Conservation (phyloP, 1,140 invertebrate genomes). For the Bradysia coprophila region DNA sequence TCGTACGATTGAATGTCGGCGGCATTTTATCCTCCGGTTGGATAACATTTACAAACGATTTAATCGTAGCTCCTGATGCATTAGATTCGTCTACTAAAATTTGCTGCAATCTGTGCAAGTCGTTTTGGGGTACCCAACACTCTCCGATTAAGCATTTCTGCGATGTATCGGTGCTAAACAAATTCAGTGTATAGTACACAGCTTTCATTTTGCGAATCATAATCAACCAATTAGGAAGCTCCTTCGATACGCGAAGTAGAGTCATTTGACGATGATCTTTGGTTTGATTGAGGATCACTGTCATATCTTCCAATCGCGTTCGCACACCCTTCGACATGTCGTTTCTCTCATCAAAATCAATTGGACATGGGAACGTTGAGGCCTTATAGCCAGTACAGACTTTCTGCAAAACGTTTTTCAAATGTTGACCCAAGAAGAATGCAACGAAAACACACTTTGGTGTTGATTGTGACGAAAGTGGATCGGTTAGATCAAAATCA, state of each 20-base stretch:
- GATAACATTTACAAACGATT: slow-evolving; percentile 89
- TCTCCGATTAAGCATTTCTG: slow-evolving; percentile 95
- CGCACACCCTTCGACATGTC: slow-evolving; percentile 92
- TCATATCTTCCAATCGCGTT: slow-evolving; percentile 88
- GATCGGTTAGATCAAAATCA: slow-evolving; percentile 55
- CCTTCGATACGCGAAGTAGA: slow-evolving; percentile 80
- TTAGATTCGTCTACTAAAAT: slow-evolving; percentile 90
- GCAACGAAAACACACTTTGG: slow-evolving; percentile 97
- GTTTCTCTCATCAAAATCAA: slow-evolving; percentile 68
- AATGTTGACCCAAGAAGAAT: slow-evolving; percentile 98
- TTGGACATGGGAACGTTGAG: slow-evolving; percentile 91
- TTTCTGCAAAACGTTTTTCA: slow-evolving; percentile 92
- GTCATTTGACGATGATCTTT: slow-evolving; percentile 90
- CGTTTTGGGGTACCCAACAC: slow-evolving; percentile 86
- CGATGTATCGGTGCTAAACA: slow-evolving; percentile 79
- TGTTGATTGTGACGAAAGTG: slow-evolving; percentile 70
- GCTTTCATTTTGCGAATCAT: slow-evolving; percentile 83
- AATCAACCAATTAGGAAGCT: slow-evolving; percentile 86
- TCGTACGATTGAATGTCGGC: slow-evolving; percentile 88
- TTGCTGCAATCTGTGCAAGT: slow-evolving; percentile 71
- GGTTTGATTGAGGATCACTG: slow-evolving; percentile 87
- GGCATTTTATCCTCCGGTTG: slow-evolving; percentile 77
- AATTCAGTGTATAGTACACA: slow-evolving; percentile 77
- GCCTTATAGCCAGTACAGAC: slow-evolving; percentile 96
- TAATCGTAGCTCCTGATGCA: slow-evolving; percentile 79